phyloP scores from a whole-genome alignment of 2,797 vertebrate species.

The Xerus rutilus region DNA sequence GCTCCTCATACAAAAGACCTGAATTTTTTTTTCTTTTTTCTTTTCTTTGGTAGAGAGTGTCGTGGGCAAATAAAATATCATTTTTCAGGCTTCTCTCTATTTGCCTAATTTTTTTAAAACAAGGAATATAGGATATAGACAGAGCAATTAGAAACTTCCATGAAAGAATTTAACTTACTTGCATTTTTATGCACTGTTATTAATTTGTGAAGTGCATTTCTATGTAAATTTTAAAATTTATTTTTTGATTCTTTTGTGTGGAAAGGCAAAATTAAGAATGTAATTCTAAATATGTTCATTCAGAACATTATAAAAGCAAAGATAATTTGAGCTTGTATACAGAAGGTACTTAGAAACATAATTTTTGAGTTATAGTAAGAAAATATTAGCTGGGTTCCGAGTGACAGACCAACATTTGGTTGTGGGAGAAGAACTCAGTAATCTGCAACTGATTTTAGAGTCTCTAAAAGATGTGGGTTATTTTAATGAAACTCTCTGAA shows the following conservation, averaged over 20 bases:
- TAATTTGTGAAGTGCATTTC: neutral
- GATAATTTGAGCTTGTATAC: neutral
- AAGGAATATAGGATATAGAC: neutral
- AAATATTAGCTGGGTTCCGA: neutral
- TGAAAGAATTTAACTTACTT: neutral
- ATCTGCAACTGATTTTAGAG: neutral
- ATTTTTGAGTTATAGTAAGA: neutral
- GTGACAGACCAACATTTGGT: neutral
- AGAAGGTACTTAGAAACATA: neutral
- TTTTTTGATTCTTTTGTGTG: neutral
- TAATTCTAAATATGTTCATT: neutral
- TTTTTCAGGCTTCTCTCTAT: neutral
- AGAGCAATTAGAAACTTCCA: neutral
- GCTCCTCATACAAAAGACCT: neutral
- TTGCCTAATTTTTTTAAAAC: neutral
- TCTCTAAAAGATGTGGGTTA: neutral
- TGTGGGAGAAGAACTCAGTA: neutral
- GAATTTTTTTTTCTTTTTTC: neutral
- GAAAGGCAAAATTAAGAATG: neutral
- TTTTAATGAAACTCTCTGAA: constrained; percentile 3
- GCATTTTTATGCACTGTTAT: neutral
- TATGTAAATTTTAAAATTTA: neutral
- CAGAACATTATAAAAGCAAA: neutral
- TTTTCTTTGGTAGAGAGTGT: neutral
- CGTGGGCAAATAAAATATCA: neutral